These are phyloP conservation scores for Coregonus clupeaformis DNA, from an alignment of 2,113 vertebrate species.

Conservation along the genomic window DNA sequence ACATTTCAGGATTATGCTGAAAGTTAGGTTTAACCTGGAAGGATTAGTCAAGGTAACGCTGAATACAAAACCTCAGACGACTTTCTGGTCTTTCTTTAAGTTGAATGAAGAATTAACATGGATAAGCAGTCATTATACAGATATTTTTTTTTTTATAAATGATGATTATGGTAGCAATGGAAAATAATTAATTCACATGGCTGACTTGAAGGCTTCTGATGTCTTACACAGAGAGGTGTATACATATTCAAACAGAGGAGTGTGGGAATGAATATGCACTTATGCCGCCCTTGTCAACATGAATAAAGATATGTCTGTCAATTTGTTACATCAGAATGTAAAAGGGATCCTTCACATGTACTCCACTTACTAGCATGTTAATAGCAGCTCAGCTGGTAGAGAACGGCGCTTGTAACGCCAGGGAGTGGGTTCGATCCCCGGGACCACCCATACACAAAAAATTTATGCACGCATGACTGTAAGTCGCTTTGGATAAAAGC, in stretches of 20 bases:
- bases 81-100: not conserved
- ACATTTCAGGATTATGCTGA: not conserved
- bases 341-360: no score
- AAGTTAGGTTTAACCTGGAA: not conserved
- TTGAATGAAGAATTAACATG: not conserved
- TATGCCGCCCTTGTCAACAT: slow-evolving; percentile 27
- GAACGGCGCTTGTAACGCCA: no score
- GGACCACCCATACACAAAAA: no score
- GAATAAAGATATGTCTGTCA: slow-evolving; percentile 18
- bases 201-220: not conserved
- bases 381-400: no score
- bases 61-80: not conserved
- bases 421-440: no score
- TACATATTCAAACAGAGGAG: no score
- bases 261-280: slow-evolving; percentile 25
- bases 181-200: not conserved
- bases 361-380: no score
- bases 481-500: no score
- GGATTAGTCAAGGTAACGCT: not conserved
- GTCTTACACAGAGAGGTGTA: no score
- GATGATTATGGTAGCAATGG: not conserved
- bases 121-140: no score
- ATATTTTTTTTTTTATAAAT: not conserved
- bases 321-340: no score
- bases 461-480: no score